phyloP scores from a whole-genome alignment of 1,140 invertebrate species.

The Drosophila kanapiae region DNA sequence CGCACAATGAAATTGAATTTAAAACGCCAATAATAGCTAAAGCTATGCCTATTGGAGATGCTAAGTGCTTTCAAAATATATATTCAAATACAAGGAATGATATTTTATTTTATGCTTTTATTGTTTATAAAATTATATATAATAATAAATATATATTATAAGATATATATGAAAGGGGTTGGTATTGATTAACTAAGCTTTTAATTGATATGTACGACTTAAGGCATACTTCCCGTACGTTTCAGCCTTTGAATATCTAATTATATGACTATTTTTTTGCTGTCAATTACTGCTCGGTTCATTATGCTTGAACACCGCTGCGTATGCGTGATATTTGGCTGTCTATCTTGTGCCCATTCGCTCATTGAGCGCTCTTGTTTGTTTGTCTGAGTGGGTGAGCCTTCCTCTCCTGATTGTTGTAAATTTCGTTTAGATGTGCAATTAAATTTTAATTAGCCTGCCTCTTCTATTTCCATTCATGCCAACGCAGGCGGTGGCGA shows the following conservation, averaged over 20 bases:
- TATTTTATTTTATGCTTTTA: too few relatives aligned
- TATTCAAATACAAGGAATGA: neutral
- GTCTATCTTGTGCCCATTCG: slow-evolving; percentile 29
- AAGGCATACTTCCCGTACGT: neutral
- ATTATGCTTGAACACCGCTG: slow-evolving; percentile 23
- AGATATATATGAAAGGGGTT: too few relatives aligned
- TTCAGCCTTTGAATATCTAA: neutral
- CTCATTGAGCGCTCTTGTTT: slow-evolving; percentile 27
- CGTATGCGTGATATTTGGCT: slow-evolving; percentile 61
- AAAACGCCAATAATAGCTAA: slow-evolving; percentile 52
- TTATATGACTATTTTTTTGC: slow-evolving; percentile 6
- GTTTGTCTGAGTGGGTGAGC: slow-evolving; percentile 14
- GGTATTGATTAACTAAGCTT: neutral
- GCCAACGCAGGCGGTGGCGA: neutral
- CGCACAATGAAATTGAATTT: slow-evolving; percentile 74
- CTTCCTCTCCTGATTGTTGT: slow-evolving; percentile 63
- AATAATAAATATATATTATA: too few relatives aligned
- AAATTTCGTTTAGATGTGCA: slow-evolving; percentile 80
- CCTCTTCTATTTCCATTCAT: slow-evolving; percentile 51
- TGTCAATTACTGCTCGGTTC: slow-evolving; percentile 15
- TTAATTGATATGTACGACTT: neutral
- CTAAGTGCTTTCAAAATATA: neutral
- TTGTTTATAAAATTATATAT: neutral
- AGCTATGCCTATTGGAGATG: slow-evolving; percentile 16
- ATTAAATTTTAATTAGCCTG: slow-evolving; percentile 80